These are phyloP conservation scores for Cantharis rufa DNA, from an alignment of 2,888 invertebrate genomes.

Conservation along the genomic window DNA sequence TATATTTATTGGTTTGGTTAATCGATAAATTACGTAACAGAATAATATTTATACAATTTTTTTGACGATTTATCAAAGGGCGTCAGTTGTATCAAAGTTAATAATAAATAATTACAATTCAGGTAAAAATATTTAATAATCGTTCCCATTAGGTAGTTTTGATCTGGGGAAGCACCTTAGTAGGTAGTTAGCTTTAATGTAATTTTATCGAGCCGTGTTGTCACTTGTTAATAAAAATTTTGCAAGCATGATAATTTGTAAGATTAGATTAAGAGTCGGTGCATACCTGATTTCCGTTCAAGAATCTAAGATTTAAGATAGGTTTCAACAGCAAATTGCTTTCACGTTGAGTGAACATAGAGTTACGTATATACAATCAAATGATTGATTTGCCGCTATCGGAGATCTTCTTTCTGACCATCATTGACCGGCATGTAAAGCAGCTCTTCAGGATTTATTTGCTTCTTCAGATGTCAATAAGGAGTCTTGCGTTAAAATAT, in stretches of 20 bases:
- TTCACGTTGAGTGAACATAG: constrained; percentile 41
- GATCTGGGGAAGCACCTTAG: neutral
- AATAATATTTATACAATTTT: neutral
- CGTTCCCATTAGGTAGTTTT: neutral
- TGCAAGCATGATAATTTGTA: neutral
- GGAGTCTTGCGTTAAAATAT: constrained; percentile 21
- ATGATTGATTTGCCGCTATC: constrained; percentile 44
- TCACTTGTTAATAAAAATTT: neutral
- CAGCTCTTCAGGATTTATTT: constrained; percentile 26
- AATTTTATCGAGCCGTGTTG: neutral
- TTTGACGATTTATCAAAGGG: neutral
- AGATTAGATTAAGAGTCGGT: neutral
- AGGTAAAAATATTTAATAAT: neutral
- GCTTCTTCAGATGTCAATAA: constrained; percentile 31
- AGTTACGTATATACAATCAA: constrained; percentile 40
- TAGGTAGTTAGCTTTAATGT: neutral
- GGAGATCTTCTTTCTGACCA: constrained; percentile 33
- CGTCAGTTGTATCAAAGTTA: neutral
- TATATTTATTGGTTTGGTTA: too few relatives aligned
- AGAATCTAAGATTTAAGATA: constrained; percentile 40
- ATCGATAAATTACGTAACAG: too few relatives aligned
- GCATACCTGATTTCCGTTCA: constrained; percentile 12
- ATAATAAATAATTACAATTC: neutral
- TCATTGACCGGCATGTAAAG: constrained; percentile 31
- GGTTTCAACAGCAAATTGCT: constrained; percentile 47